Evolutionary conservation across 1,140 invertebrate species (phyloP).

Genomic region (Drosophila orena): DNA sequence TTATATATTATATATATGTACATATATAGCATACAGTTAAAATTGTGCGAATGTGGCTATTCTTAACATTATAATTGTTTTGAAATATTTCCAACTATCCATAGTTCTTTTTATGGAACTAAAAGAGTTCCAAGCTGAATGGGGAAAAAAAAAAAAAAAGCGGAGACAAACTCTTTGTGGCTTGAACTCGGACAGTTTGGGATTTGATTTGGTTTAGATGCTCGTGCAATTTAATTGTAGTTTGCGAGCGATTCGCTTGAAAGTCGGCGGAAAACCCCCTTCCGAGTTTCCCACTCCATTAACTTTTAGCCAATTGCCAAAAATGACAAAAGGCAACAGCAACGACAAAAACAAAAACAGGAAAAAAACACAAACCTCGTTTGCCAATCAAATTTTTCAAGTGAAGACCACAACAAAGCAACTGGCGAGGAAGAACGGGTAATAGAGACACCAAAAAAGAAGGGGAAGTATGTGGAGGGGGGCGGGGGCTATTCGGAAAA

Average conservation of each 20-base stretch:
- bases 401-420: conserved; percentile 48
- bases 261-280: conserved; percentile 10
- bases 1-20: no score
- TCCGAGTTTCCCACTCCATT: conserved; percentile 5
- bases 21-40: no score
- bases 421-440: conserved; percentile 22
- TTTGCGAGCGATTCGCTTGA: conserved; percentile 4
- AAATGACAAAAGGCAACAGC: conserved; percentile 38
- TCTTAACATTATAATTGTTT: no score
- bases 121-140: no score
- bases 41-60: no score
- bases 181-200: conserved; percentile 2
- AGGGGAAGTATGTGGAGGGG: not conserved
- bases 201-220: conserved; percentile 2
- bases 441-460: conserved; percentile 12
- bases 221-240: conserved; percentile 37
- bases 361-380: conserved; percentile 38
- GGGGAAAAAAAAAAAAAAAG: not conserved
- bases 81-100: no score
- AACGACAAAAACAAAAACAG: not conserved
- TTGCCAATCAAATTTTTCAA: conserved; percentile 54
- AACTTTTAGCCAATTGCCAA: conserved; percentile 42
- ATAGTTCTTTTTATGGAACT: no score
- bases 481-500: conserved; percentile 4
- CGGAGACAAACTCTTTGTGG: not conserved